A percentile compares a stretch with the other conserved stretches of the same genome.
Evolutionary conservation across 1,140 invertebrate species (phyloP).

Genomic region (Geopemphigus sp.): DNA sequence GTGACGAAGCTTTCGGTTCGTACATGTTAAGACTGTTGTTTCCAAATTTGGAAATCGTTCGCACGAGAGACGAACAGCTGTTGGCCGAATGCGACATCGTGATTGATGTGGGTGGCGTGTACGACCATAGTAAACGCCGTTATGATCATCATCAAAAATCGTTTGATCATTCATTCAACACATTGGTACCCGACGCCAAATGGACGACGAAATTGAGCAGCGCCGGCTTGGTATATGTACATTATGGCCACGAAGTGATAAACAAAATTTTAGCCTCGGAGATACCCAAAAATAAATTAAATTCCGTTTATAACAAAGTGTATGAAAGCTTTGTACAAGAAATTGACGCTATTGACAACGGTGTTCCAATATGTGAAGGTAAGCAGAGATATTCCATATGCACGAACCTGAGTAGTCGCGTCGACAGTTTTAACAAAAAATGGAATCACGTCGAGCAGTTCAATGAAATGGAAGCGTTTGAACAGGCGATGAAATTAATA

Average conservation of each 20-base stretch:
- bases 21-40: constrained; percentile 84
- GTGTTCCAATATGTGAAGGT: constrained; percentile 75
- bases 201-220: constrained; percentile 81
- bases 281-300: constrained; percentile 56
- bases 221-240: constrained; percentile 89
- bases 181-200: constrained; percentile 60
- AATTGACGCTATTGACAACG: constrained; percentile 96
- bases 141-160: constrained; percentile 95
- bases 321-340: constrained; percentile 91
- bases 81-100: constrained; percentile 88
- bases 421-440: constrained; percentile 75
- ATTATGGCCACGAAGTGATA: constrained; percentile 84
- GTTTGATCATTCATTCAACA: constrained; percentile 65
- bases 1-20: constrained; percentile 93
- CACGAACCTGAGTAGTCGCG: constrained; percentile 74
- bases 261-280: constrained; percentile 59
- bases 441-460: constrained; percentile 72
- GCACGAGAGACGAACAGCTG: constrained; percentile 66
- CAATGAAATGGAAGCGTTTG: constrained; percentile 62
- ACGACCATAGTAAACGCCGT: constrained; percentile 70
- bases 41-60: constrained; percentile 76
- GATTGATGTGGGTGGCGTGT: constrained; percentile 92
- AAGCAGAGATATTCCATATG: constrained; percentile 70
- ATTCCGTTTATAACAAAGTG: constrained; percentile 61
- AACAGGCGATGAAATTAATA: constrained; percentile 75